A percentile compares a stretch with the other conserved stretches of the same genome.
phyloP scores from a whole-genome alignment of 1,140 invertebrate genomes.

The Xylocopa sonorina region DNA sequence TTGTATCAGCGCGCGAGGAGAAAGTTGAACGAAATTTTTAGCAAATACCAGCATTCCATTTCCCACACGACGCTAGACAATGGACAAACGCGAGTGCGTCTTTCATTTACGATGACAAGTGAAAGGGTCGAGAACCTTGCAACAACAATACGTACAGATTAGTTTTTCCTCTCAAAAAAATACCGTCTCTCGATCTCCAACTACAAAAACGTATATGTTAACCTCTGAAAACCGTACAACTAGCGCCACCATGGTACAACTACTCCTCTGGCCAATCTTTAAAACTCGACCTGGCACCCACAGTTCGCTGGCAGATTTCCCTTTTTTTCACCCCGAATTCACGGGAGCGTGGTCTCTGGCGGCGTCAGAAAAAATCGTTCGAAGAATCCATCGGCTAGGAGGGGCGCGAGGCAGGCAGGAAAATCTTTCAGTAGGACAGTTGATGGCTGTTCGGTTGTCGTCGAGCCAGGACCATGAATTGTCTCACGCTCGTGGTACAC shows the following conservation, averaged over 20 bases:
- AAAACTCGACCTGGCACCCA: not conserved
- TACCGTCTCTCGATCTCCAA: no score
- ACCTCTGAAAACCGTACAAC: no score
- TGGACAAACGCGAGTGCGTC: not conserved
- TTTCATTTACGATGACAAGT: not conserved
- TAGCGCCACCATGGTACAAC: no score
- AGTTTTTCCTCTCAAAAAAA: no score
- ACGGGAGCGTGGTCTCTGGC: not conserved
- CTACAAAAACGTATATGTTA: no score
- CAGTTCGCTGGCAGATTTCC: not conserved
- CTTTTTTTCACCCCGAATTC: not conserved
- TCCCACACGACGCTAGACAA: no score
- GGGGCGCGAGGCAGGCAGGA: constrained; percentile 2
- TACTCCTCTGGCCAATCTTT: no score
- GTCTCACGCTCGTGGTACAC: constrained; percentile 53
- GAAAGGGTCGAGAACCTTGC: not conserved
- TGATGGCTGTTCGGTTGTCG: constrained; percentile 44
- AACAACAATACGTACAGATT: no score
- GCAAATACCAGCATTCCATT: no score
- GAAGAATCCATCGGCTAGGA: constrained; percentile 10
- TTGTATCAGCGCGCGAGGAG: no score
- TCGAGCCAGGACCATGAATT: constrained; percentile 62
- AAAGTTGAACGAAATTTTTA: no score
- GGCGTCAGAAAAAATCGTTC: constrained; percentile 41
- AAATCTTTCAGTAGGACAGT: constrained; percentile 48